Base-by-base conservation (phyloP, 2,113 vertebrate species). In the Macrotis lagotis region DNA sequence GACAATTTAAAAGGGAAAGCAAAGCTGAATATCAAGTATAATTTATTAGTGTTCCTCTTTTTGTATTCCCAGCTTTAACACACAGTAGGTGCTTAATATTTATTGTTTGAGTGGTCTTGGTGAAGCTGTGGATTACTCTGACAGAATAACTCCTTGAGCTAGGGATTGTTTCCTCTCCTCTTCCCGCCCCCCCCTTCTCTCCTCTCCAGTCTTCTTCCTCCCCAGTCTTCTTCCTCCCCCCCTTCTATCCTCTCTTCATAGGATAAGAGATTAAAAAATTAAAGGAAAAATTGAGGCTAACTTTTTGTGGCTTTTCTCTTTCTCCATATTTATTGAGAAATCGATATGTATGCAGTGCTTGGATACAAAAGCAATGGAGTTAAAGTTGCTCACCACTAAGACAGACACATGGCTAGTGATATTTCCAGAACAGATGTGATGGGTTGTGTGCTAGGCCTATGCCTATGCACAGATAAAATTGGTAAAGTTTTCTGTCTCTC, bases 351-450 rank as follows among this genome's bases (percentile, higher is more conserved):
- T 37, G 31, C 59, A 66, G 31, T 37, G 16, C 24, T 52, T 3
- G 19, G 50, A 49, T 28, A 59, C 91, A 55, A 95, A 93, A 91
- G 22, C 44, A 53, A 66, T 74, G 37, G 89, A 93, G 92, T 51
- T 96, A 44, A 66, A 53, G 53, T 44, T 44, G 25, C 37, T 83
- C 6, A n/a, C 52, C 47, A 19, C 6, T 83, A 24, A 24, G n/a
- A 44, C 26, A 83, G 19, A 16, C 14, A 24, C 16, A 83, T 83
- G 22, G 16, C 19, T 83, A 44, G 37, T 44, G 66, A 83, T n/a
- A 83, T 44, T 83, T 83, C 16, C 19, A 44, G n/a, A 83, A 83
- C 8, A 83, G 22, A 83, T 74, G 6, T 44, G 14, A 44, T 16
- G 19, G n/a, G 44, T 44, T n/a, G 31, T 50, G 25, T 59, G 88